Evolutionary conservation across 2,888 invertebrate species (phyloP).

Genomic region (Morpho helenor): DNA sequence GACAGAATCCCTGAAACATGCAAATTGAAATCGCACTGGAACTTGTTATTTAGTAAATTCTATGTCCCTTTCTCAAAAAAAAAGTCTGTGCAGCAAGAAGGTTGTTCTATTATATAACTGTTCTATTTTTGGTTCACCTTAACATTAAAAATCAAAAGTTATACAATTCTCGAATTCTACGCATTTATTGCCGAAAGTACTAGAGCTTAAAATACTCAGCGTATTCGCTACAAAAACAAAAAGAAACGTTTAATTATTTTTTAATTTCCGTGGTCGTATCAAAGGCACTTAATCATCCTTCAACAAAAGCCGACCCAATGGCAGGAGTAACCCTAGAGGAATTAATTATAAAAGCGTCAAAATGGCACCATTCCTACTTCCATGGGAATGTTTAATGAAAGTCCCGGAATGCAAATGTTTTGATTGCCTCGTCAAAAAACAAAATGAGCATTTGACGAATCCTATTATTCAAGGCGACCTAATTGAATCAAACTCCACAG

Average conservation of each 20-base stretch:
- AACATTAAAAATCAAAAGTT: no score
- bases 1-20: no score
- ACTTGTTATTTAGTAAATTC: no score
- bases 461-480: constrained; percentile 47
- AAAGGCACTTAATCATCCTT: constrained; percentile 9
- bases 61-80: no score
- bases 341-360: constrained; percentile 26
- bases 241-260: constrained; percentile 1
- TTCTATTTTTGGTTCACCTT: no score
- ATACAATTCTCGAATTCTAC: no score
- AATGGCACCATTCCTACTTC: constrained; percentile 23
- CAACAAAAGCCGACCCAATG: constrained; percentile 10
- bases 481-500: constrained; percentile 60
- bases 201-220: no score
- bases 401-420: constrained; percentile 32
- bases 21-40: no score
- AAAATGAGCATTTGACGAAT: constrained; percentile 41
- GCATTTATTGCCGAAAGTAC: no score
- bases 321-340: constrained; percentile 19
- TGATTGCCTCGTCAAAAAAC: constrained; percentile 42
- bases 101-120: no score
- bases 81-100: no score
- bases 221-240: not conserved
- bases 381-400: constrained; percentile 14
- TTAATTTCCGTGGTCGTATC: not conserved